Percentiles rank a stretch among this genome's conserved stretches.
Evolutionary conservation across 2,113 vertebrate genomes (phyloP).

Genomic region (Chroicocephalus ridibundus): DNA sequence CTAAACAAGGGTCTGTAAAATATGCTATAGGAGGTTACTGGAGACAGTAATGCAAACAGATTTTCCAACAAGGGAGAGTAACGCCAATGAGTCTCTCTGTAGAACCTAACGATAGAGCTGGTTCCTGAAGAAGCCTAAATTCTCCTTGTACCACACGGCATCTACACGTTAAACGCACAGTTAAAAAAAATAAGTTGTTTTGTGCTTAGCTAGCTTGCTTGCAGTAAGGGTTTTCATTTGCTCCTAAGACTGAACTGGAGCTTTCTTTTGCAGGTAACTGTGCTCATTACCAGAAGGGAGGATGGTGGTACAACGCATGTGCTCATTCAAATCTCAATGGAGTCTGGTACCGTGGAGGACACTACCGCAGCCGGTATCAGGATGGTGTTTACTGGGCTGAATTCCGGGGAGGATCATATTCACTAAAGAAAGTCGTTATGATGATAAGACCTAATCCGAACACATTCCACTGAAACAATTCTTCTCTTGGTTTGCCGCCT

Average conservation of each 20-base stretch:
- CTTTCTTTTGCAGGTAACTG: conserved; percentile 85
- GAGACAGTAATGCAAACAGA: not conserved
- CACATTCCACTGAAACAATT: conserved; percentile 86
- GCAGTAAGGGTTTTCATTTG: not conserved
- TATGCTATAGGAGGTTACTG: not conserved
- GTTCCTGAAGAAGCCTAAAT: not conserved
- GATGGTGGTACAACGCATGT: conserved; percentile 99
- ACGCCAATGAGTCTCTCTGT: not conserved
- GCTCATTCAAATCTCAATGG: conserved; percentile 98
- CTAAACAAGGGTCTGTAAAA: not conserved
- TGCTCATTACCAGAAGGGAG: conserved; percentile 97
- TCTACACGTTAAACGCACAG: not conserved
- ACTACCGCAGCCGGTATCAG: conserved; percentile 96
- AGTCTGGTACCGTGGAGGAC: conserved; percentile 96
- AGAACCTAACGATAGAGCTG: not conserved
- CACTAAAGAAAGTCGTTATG: conserved; percentile 96
- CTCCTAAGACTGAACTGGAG: not conserved
- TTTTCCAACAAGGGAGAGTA: not conserved
- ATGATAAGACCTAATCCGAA: conserved; percentile 98
- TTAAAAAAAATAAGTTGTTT: not conserved
- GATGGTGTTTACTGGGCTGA: conserved; percentile 98
- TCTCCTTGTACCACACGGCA: not conserved
- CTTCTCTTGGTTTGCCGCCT: not conserved
- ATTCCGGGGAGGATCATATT: conserved; percentile 95
- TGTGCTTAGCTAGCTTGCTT: not conserved